A percentile compares a stretch with the other conserved stretches of the same genome.
Evolutionary conservation across 2,888 invertebrate genomes (phyloP).

Genomic region (Parnassius glacialis): DNA sequence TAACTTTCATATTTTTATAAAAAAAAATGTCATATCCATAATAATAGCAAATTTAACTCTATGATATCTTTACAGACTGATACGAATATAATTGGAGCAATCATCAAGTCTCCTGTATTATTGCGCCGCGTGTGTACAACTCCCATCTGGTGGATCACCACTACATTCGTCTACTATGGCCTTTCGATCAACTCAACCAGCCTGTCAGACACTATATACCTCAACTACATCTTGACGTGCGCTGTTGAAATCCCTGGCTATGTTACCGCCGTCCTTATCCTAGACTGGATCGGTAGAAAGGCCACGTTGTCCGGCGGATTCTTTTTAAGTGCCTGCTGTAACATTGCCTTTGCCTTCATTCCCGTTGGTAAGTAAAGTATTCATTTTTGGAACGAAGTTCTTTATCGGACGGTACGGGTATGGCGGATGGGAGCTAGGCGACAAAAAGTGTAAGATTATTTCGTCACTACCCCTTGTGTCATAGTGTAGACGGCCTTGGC

Average conservation of each 20-base stretch:
- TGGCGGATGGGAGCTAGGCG: too few relatives aligned
- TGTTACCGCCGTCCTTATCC: slow-evolving; percentile 78
- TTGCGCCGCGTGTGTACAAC: slow-evolving; percentile 78
- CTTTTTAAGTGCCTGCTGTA: slow-evolving; percentile 31
- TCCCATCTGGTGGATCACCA: slow-evolving; percentile 86
- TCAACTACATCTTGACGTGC: slow-evolving; percentile 82
- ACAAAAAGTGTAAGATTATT: too few relatives aligned
- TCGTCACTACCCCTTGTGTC: too few relatives aligned
- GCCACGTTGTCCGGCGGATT: slow-evolving; percentile 41
- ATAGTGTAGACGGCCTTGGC: too few relatives aligned
- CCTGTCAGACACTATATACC: slow-evolving; percentile 84
- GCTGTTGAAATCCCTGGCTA: slow-evolving; percentile 84
- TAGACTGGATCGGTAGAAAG: slow-evolving; percentile 65
- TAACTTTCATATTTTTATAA: too few relatives aligned
- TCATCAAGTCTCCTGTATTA: slow-evolving; percentile 74
- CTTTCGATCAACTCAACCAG: slow-evolving; percentile 85
- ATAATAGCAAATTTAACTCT: background rate
- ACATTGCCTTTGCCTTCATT: slow-evolving; percentile 33
- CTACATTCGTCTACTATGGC: slow-evolving; percentile 86
- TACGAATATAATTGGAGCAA: slow-evolving; percentile 43
- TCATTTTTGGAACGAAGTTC: too few relatives aligned
- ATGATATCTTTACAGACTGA: background rate
- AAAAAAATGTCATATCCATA: too few relatives aligned
- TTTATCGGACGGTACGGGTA: too few relatives aligned
- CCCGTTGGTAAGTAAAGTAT: slow-evolving; percentile 36